Conservation (phyloP, 2,113 vertebrate species). For the Danionella cerebrum region DNA sequence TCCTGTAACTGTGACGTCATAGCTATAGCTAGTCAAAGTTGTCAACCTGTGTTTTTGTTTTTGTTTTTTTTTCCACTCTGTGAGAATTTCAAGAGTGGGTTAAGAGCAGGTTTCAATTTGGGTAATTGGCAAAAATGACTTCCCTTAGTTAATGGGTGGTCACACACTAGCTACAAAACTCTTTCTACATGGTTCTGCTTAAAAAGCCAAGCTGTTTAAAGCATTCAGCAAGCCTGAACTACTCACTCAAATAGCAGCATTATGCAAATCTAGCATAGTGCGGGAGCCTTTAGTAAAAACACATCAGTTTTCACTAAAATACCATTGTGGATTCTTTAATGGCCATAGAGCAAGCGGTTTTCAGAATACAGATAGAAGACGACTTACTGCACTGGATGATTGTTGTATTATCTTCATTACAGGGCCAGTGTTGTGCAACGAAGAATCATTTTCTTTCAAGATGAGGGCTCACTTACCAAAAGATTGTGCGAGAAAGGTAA, state of each 20-base stretch:
- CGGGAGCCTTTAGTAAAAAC: neutral
- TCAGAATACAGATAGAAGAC: neutral
- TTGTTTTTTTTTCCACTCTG: too few species aligned
- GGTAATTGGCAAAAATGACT: too few species aligned
- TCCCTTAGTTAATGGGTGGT: too few species aligned
- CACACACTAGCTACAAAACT: too few species aligned
- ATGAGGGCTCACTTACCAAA: slow-evolving; percentile 87
- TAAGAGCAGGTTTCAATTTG: too few species aligned
- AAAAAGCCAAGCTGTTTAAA: neutral
- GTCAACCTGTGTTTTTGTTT: too few species aligned
- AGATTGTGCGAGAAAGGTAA: slow-evolving; percentile 91
- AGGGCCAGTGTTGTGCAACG: slow-evolving; percentile 95
- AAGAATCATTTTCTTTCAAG: slow-evolving; percentile 88
- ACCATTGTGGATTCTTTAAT: neutral
- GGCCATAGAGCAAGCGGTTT: neutral
- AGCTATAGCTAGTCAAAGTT: too few species aligned
- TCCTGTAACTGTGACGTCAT: too few species aligned
- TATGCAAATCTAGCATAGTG: neutral
- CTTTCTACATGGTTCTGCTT: neutral
- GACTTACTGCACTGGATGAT: neutral
- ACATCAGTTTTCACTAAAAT: neutral
- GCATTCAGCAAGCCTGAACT: neutral
- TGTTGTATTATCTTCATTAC: slow-evolving; percentile 14
- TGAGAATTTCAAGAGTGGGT: too few species aligned
- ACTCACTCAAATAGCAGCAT: neutral